Evolutionary conservation across 1,140 invertebrate species (phyloP), one percentile per base, ranked within the genome.

Genomic region (Drosophila erecta): DNA sequence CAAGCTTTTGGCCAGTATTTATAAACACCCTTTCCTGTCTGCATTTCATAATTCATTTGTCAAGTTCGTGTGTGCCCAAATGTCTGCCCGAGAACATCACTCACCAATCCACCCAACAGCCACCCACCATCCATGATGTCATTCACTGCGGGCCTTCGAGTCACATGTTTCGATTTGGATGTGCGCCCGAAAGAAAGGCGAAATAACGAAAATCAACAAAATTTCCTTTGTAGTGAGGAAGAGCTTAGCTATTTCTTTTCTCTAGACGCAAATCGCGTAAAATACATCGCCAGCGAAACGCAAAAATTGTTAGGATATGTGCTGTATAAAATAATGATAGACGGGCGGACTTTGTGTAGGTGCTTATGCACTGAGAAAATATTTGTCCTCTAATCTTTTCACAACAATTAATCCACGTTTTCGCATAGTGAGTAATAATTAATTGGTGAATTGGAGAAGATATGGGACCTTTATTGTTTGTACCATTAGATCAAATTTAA

Each of bases 131-230:
- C 64, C 50, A 80, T 87, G 83, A 87, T 89, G 83, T 87, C 83
- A 87, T 84, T 59, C 54, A 24, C 30, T 57, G 43, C 40, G 44
- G 61, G 46, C 66, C 15, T 35, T 70, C 65, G 17, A 76, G 84
- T 87, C 83, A 87, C 84, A 87, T 87, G 83, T 89, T 87, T 84
- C 66, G 71, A 76, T 89, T 87, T 84, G 75, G 76, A 79, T 65
- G 61, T 46, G 60, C 61, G 67, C 60, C 67, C 71, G 54, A 76
- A 76, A 61, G 56, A 59, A 59, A 62, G 41, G n/a, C 38, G 22
- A 33, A 59, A 65, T 10, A 65, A 51, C 41, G 41, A 64, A 40
- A 65, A 57, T 74, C 41, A 12, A 38, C 30, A 10, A 56, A 44
- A 38, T 76, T 67, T 76, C 37, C 40, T 66, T 75, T 75, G 71